Evolutionary conservation across 2,888 invertebrate genomes (phyloP).

Genomic region (Andrena hattorfiana): DNA sequence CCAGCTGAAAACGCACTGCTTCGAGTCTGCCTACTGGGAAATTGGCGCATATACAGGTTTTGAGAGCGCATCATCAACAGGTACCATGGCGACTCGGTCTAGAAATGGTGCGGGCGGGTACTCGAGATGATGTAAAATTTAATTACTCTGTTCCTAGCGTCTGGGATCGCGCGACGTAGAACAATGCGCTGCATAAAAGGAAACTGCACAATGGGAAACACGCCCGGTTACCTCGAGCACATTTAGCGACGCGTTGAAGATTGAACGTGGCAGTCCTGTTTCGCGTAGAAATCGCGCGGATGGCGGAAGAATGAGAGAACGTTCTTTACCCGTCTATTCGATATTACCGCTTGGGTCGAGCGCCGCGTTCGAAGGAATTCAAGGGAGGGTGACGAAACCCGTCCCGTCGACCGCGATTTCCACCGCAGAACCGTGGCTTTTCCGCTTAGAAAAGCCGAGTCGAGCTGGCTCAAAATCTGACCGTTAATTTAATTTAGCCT

Average conservation of each 20-base stretch:
- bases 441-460: background rate
- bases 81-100: constrained; percentile 13
- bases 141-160: constrained; percentile 34
- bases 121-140: constrained; percentile 37
- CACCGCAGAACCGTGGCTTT: constrained; percentile 6
- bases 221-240: constrained; percentile 17
- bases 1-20: background rate
- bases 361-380: constrained; percentile 20
- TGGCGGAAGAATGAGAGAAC: constrained; percentile 13
- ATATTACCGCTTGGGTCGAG: constrained; percentile 8
- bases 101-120: background rate
- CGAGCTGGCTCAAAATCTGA: constrained; percentile 16
- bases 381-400: constrained; percentile 21
- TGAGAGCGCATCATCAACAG: constrained; percentile 34
- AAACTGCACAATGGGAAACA: constrained; percentile 12
- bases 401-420: background rate
- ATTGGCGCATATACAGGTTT: background rate
- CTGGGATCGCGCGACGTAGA: constrained; percentile 3
- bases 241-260: constrained; percentile 8
- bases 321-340: background rate
- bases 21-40: background rate
- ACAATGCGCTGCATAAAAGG: constrained; percentile 20
- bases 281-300: background rate
- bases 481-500: constrained; percentile 33
- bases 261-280: constrained; percentile 22